Percentiles rank a stretch among this genome's conserved stretches.
Conservation (phyloP, 2,113 vertebrate species). For the Herpetotheres cachinnans region DNA sequence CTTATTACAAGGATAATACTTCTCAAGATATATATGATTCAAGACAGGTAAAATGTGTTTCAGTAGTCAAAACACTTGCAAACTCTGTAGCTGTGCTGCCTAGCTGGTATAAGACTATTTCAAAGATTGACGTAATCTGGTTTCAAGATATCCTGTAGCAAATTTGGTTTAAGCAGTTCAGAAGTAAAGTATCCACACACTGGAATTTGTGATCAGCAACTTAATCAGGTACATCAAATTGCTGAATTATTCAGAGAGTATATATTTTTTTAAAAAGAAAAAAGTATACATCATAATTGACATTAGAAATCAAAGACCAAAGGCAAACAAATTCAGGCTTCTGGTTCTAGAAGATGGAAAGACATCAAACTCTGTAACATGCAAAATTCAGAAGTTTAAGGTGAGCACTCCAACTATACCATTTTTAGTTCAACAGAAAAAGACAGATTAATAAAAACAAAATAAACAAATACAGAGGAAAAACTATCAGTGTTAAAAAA, state of each 20-base stretch:
- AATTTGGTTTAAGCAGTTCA: background rate
- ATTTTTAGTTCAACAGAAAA: background rate
- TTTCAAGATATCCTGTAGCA: background rate
- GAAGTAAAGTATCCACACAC: background rate
- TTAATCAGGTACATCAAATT: background rate
- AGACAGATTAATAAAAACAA: background rate
- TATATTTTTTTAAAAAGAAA: background rate
- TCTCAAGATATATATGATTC: background rate
- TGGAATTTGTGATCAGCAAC: background rate
- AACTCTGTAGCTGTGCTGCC: background rate
- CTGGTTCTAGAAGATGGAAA: background rate
- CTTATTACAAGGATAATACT: background rate
- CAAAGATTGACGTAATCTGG: background rate
- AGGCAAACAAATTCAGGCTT: background rate
- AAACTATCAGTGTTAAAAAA: background rate
- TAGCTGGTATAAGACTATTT: background rate
- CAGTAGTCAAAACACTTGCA: background rate
- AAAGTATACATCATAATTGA: background rate
- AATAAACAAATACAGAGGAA: background rate
- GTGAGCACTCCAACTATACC: background rate
- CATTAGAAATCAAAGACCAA: background rate
- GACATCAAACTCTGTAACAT: background rate
- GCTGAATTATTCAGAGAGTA: background rate
- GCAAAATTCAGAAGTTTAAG: background rate
- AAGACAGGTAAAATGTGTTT: background rate